Evolutionary conservation across 2,888 invertebrate species (phyloP), one percentile per base, ranked within the genome.

Genomic region (Melieria picta): DNA sequence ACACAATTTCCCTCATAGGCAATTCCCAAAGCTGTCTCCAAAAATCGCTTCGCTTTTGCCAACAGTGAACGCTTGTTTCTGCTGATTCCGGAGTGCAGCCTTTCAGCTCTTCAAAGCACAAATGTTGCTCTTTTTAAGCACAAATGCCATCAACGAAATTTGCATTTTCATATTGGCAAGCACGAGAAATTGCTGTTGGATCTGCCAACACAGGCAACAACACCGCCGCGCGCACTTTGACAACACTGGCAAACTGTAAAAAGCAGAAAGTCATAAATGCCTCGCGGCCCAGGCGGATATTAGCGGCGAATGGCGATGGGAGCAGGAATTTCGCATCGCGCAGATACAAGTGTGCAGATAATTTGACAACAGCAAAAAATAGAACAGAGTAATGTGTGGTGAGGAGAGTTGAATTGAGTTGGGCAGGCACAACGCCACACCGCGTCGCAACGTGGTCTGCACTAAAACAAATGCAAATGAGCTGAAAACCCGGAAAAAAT

Each of bases 61-160:
- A 30, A 30, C 30, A 30, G 30, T 30, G 1, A 30, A 30, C 30
- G 30, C 30, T 30, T 30, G 30, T 30, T 30, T 30, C 30, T 30
- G 30, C 30, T 30, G 30, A 30, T 3, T 30, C 30, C 2, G 30
- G 3, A 30, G 30, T 30, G 30, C 30, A 30, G 30, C 16, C 16
- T 7, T 56, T 50, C 10, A 9, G 50, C 50, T 50, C 50, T 50
- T 50, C 11, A 10, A 50, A 10, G 9, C 11, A 9, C 50, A 13
- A 56, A 13, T 56, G 56, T 56, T 56, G 56, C 16, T 56, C 13
- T n/a, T 56, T n/a, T 56, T 56, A n/a, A 58, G 66, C 47, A 7
- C 52, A 56, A 69, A 69, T 69, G 46, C 63, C 63, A 69, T 69
- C 69, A 69, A 56, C 62, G 69, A 62, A 69, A 69, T 69, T 69